Percentiles rank a stretch among this genome's conserved stretches.
Evolutionary conservation across 2,113 vertebrate species (phyloP).

Genomic region (Amazona guildingii): DNA sequence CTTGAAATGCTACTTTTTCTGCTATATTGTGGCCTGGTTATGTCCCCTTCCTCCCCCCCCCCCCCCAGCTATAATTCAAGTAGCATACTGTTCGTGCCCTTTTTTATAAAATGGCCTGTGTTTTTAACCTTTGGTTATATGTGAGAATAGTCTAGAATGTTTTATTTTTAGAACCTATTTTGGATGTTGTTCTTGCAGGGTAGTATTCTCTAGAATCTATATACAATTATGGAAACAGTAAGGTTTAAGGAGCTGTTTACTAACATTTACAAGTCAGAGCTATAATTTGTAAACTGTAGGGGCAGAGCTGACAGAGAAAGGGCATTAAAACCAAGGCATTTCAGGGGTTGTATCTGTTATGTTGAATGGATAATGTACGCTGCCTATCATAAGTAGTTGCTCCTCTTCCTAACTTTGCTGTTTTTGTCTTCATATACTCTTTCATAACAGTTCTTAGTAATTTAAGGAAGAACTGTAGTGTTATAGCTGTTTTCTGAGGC

Average conservation of each 20-base stretch:
- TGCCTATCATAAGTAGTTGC: neutral
- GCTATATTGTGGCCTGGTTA: neutral
- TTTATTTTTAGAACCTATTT: conserved; percentile 24
- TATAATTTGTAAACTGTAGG: neutral
- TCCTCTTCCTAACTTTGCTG: neutral
- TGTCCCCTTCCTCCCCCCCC: neutral
- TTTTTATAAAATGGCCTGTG: neutral
- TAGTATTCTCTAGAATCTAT: neutral
- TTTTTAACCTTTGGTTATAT: neutral
- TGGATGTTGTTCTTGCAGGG: neutral
- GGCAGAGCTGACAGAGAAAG: neutral
- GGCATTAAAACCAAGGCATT: neutral
- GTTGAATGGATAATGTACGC: neutral
- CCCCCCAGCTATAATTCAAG: neutral
- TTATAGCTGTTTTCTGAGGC: neutral
- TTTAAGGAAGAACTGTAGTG: neutral
- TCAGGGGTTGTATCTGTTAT: neutral
- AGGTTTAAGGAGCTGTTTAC: neutral
- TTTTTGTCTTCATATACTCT: neutral
- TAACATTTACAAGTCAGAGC: neutral
- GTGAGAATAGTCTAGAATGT: neutral
- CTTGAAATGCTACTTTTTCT: neutral
- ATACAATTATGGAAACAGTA: neutral
- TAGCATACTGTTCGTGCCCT: neutral
- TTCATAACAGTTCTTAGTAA: neutral